Evolutionary conservation across 2,888 invertebrate species (phyloP), one percentile per base, ranked within the genome.

Genomic region (Ypsolopha scabrella): DNA sequence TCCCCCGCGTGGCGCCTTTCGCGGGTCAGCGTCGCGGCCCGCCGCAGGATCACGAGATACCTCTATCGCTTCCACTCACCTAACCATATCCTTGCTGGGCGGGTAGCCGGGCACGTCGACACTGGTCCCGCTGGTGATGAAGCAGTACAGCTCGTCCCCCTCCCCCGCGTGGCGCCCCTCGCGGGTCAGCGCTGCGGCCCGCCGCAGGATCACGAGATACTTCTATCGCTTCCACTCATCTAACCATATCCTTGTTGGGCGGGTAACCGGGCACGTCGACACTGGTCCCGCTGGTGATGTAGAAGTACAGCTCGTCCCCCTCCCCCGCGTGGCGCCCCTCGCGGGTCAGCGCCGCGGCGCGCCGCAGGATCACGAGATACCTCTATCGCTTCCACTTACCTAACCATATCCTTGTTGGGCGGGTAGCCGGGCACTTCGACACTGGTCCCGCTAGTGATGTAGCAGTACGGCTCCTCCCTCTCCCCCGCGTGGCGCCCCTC

Each of bases 21-120:
- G 41, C 60, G 69, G 53, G 58, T 61, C 48, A 73, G 73, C 53
- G 65, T 70, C 2, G 79, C 73, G 1, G 62, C 63, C 0, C 91
- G 90, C 3, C 96, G 89, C 33, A 97, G 79, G 65, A 91, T 93
- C 4, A 96, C 91, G 81, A 97, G 97, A 82, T 97, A n/a, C n/a
- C n/a, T n/a, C n/a, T n/a, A n/a, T n/a, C n/a, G n/a, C n/a, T n/a
- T n/a, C n/a, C n/a, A n/a, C 72, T 75, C 63, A 94, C 95, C 95
- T 90, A 57, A 93, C 91, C 68, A 92, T 89, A 67, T 93, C 91
- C 56, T 89, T 88, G 57, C 82, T 87, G 8, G 88, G 88, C 4
- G 95, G 94, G 63, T 91, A 88, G 6, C 89, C 89, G 0, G 91
- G 89, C 65, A 93, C 92, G 1, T 88, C 87, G 24, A 92, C 90